Evolutionary conservation across 30 jellyfish, hydroid and myxozoan species (phyloP).

Genomic region (Clytia hemisphaerica): DNA sequence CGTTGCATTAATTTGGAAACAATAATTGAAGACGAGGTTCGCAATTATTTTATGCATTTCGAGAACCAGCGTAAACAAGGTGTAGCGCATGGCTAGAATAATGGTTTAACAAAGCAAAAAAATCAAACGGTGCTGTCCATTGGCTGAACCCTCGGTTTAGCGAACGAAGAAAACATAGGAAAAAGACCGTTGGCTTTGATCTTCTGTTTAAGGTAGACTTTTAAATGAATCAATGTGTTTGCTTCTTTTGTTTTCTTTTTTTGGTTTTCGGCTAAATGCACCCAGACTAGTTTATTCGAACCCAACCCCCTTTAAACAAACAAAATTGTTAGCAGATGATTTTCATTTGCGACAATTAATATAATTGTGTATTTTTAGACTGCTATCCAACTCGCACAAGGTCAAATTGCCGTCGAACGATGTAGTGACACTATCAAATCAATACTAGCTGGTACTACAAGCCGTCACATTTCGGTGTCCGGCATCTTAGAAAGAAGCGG

Average conservation of each 20-base stretch:
- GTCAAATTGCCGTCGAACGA: conserved; percentile 47
- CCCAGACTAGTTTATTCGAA: no score
- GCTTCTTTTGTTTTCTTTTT: no score
- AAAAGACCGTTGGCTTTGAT: no score
- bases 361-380: conserved; percentile 40
- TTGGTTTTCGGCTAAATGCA: not conserved
- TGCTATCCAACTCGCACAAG: conserved; percentile 75
- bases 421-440: conserved; percentile 47
- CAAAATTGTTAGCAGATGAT: no score
- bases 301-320: no score
- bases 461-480: conserved; percentile 57
- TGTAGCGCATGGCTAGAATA: no score
- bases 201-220: no score
- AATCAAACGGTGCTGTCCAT: not conserved
- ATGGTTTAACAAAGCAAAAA: no score
- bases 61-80: no score
- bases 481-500: conserved; percentile 55
- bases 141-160: no score
- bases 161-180: no score
- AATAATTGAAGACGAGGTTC: not conserved
- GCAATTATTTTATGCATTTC: no score
- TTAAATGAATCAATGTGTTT: not conserved
- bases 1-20: not conserved
- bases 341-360: not conserved
- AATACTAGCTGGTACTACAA: conserved; percentile 63